Conservation (phyloP, 2,113 vertebrate genomes). For the Corythornis vintsioides region DNA sequence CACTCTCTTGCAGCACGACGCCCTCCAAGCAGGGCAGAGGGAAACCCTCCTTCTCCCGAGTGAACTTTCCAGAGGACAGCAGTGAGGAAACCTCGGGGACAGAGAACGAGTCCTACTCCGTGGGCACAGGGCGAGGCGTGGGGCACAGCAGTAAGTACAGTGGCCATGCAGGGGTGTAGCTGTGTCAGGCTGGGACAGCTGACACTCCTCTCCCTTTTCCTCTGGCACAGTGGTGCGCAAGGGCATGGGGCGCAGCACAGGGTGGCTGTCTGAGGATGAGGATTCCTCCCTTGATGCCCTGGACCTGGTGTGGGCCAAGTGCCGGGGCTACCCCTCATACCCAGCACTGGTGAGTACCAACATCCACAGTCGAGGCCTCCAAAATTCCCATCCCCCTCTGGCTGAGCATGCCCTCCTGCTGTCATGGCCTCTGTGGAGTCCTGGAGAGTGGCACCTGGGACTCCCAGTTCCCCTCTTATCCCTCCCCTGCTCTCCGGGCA, state of each 20-base stretch:
- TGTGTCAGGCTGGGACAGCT: neutral
- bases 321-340: conserved; percentile 96
- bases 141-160: conserved; percentile 88
- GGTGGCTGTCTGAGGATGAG: conserved; percentile 94
- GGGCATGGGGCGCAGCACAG: conserved; percentile 82
- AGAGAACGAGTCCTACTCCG: conserved; percentile 95
- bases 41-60: conserved; percentile 93
- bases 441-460: rapidly evolving
- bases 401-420: neutral
- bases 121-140: conserved; percentile 87
- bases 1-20: conserved; percentile 82
- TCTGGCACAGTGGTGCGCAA: conserved; percentile 86
- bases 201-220: neutral
- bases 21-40: conserved; percentile 96
- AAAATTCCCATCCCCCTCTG: neutral
- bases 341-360: conserved; percentile 88
- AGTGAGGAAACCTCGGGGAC: conserved; percentile 98
- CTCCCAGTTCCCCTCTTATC: neutral
- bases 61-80: conserved; percentile 95
- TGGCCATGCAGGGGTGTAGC: neutral
- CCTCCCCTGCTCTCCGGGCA: conserved; percentile 16
- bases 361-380: neutral
- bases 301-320: conserved; percentile 98
- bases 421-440: neutral
- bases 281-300: conserved; percentile 92